Base-by-base conservation (phyloP, 2,888 invertebrate species). In the Xylocampa areola region DNA sequence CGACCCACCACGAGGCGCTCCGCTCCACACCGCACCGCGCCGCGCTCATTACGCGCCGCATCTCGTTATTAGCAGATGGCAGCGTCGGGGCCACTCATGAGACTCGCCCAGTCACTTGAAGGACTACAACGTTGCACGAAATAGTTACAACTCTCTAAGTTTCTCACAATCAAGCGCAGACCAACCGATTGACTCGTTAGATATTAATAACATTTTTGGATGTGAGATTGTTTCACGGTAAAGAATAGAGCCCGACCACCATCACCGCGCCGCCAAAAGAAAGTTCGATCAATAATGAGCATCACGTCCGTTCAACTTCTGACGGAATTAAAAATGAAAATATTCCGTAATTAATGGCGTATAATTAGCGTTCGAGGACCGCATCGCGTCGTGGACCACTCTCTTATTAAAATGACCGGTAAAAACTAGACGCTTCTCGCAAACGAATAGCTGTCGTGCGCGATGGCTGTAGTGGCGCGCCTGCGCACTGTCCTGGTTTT, bases 271-370 rank as follows among this genome's bases (percentile, higher is more conserved):
- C 60, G 55, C 72, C 76, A 78, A 77, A 83, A 82, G 81, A 83
- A 81, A 85, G 80, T 76, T 75, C 71, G 79, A 85, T 85, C 84
- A 80, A 81, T 84, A 83, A 84, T 84, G 79, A 80, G 74, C 73
- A 75, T 82, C 84, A 82, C 86, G 82, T 85, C 79, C 79, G 79
- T 73, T 76, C 73, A 71, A 81, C 81, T 84, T 80, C 70, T 73
- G 72, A 57, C 48, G 55, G 73, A 78, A 77, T 81, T 76, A 73
- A 76, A 78, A 80, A 81, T 81, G 72, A 84, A 85, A 86, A 84
- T 85, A 85, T 83, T 81, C 80, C 67, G 82, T 86, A 88, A 88
- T 90, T 89, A 89, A 86, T 81, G 82, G 82, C 76, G 81, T 79
- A 84, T 89, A 90, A 90, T 90, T 90, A 88, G 80, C 70, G 71